phyloP scores from a whole-genome alignment of 2,888 invertebrate genomes.

The Hemaris fuciformis region DNA sequence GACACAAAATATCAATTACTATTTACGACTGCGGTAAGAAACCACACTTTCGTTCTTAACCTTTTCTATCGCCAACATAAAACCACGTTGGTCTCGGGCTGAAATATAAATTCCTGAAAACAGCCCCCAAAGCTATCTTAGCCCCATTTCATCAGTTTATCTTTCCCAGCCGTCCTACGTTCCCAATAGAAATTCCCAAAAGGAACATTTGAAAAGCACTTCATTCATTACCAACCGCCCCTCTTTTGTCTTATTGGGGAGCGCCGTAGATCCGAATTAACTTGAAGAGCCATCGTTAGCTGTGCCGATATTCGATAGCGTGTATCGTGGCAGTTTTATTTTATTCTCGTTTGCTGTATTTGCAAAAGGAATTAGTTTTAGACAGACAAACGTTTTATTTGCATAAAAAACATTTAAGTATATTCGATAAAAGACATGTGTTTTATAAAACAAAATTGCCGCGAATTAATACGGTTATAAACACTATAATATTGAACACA shows the following conservation, averaged over 20 bases:
- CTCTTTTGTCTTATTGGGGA: conserved; percentile 41
- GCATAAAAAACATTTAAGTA: too few species aligned
- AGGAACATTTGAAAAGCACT: conserved; percentile 45
- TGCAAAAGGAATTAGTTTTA: too few species aligned
- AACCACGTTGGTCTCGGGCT: conserved; percentile 34
- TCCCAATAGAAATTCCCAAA: conserved; percentile 48
- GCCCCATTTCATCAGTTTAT: conserved; percentile 53
- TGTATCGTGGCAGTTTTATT: background rate
- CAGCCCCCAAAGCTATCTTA: conserved; percentile 39
- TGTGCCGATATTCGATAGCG: background rate
- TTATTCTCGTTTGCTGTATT: background rate
- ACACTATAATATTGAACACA: too few species aligned
- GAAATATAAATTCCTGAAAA: conserved; percentile 50
- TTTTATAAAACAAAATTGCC: too few species aligned
- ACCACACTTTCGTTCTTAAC: background rate
- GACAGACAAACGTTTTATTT: too few species aligned
- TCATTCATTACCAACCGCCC: conserved; percentile 55
- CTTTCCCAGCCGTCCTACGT: conserved; percentile 49
- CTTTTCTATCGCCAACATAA: conserved; percentile 18
- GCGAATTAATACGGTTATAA: too few species aligned
- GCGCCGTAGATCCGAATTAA: background rate
- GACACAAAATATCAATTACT: background rate
- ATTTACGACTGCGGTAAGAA: background rate
- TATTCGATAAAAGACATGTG: too few species aligned
- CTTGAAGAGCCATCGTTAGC: background rate